Conservation (phyloP, 1,140 invertebrate genomes). For the Pomacea maculata region DNA sequence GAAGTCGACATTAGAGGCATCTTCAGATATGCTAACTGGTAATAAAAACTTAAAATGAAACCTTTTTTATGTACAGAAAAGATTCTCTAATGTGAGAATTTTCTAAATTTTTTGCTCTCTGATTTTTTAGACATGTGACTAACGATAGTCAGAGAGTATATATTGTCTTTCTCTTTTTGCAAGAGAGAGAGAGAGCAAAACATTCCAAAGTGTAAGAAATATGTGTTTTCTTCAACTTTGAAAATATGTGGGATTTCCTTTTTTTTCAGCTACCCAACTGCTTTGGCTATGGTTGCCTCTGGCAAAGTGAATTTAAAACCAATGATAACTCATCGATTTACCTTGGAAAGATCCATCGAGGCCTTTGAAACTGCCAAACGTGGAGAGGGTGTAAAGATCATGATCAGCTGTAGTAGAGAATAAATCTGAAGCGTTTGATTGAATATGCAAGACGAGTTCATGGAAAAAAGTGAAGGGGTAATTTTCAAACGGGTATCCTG, state of each 20-base stretch:
- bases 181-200: no score
- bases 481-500: background rate
- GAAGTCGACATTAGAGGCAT: conserved; percentile 93
- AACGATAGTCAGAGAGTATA: no score
- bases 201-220: no score
- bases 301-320: conserved; percentile 87
- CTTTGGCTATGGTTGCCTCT: conserved; percentile 83
- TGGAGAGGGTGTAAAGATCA: conserved; percentile 85
- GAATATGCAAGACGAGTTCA: background rate
- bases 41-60: conserved; percentile 34
- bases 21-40: conserved; percentile 93
- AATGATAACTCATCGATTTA: conserved; percentile 90
- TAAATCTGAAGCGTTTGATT: background rate
- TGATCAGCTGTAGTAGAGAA: conserved; percentile 79
- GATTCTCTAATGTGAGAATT: background rate
- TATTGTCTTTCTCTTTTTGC: no score
- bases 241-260: background rate
- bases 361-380: conserved; percentile 79
- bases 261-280: conserved; percentile 79
- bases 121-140: background rate
- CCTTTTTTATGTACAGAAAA: background rate
- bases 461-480: background rate
- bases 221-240: no score
- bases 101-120: background rate
- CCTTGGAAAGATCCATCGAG: conserved; percentile 82